These are phyloP conservation scores for Huso huso DNA, from an alignment of 2,797 vertebrate genomes.

Conservation along the genomic window DNA sequence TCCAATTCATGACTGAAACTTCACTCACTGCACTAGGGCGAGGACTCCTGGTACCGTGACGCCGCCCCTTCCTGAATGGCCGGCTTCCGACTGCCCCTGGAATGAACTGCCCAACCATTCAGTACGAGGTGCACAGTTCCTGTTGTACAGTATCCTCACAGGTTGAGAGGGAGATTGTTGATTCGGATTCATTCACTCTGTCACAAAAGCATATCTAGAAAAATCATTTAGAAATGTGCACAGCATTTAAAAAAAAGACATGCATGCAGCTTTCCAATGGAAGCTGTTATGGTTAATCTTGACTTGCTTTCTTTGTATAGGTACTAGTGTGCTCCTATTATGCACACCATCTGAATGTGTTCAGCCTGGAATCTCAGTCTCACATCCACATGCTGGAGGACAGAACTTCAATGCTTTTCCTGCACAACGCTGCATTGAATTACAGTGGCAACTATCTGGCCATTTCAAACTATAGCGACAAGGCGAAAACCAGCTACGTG, in stretches of 20 bases:
- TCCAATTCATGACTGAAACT: too few species aligned
- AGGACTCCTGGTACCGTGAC: too few species aligned
- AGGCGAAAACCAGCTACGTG: constrained; percentile 38
- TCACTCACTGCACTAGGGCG: too few species aligned
- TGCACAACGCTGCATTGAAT: constrained; percentile 39
- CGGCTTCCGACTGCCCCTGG: too few species aligned
- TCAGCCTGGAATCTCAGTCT: constrained; percentile 39
- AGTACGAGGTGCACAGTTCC: too few species aligned
- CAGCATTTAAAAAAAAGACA: background rate
- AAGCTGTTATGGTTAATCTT: background rate
- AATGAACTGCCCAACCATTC: too few species aligned
- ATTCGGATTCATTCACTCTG: too few species aligned
- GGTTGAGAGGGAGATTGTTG: too few species aligned
- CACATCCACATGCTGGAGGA: constrained; percentile 45
- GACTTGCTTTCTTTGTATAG: constrained; percentile 20
- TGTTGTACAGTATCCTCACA: too few species aligned
- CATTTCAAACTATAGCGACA: constrained; percentile 42
- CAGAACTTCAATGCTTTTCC: constrained; percentile 39
- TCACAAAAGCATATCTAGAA: too few species aligned
- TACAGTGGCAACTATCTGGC: constrained; percentile 34
- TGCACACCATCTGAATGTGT: constrained; percentile 38
- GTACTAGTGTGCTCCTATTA: constrained; percentile 49
- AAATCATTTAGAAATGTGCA: background rate
- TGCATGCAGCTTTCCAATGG: background rate
- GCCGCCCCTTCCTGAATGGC: too few species aligned